Percentiles rank a stretch among this genome's conserved stretches.
These are phyloP conservation scores for Hydropotes inermis DNA, from an alignment of 2,113 vertebrate species.

Conservation along the genomic window DNA sequence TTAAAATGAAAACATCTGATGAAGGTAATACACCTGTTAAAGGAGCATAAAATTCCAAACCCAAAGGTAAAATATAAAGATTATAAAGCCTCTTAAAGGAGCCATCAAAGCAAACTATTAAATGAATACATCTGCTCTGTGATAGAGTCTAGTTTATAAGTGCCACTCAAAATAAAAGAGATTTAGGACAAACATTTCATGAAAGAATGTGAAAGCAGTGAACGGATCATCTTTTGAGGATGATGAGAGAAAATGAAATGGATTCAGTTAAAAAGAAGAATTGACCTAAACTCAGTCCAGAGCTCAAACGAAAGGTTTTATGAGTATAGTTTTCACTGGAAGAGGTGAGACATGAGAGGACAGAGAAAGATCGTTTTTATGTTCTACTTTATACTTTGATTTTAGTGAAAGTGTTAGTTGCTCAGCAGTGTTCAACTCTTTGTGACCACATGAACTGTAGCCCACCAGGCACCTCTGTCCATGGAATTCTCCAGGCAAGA, in stretches of 20 bases:
- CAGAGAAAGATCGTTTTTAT: not conserved
- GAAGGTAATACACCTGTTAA: slow-evolving; percentile 84
- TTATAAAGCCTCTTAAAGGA: slow-evolving; percentile 84
- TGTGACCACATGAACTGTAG: not conserved
- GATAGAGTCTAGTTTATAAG: slow-evolving; percentile 74
- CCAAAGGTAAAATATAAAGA: slow-evolving; percentile 85
- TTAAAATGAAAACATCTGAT: slow-evolving; percentile 85
- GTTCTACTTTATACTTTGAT: not conserved
- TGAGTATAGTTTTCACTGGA: slow-evolving; percentile 7
- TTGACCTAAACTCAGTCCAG: slow-evolving; percentile 24
- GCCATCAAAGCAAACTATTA: slow-evolving; percentile 85
- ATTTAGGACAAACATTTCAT: slow-evolving; percentile 81
- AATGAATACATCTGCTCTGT: slow-evolving; percentile 82
- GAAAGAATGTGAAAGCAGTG: slow-evolving; percentile 58
- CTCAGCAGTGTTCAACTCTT: not conserved
- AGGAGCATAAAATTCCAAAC: slow-evolving; percentile 81
- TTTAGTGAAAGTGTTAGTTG: not conserved
- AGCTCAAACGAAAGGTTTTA: slow-evolving; percentile 1
- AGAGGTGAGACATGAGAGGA: not conserved
- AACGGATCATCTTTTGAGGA: slow-evolving; percentile 60
- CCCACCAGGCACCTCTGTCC: not conserved
- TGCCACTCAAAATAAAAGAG: slow-evolving; percentile 80
- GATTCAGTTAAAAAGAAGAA: slow-evolving; percentile 65
- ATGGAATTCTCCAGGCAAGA: not conserved
- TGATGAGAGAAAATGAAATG: slow-evolving; percentile 54